These are phyloP conservation scores for Crenuchus spilurus DNA, from an alignment of 2,797 vertebrate species.

Conservation along the genomic window DNA sequence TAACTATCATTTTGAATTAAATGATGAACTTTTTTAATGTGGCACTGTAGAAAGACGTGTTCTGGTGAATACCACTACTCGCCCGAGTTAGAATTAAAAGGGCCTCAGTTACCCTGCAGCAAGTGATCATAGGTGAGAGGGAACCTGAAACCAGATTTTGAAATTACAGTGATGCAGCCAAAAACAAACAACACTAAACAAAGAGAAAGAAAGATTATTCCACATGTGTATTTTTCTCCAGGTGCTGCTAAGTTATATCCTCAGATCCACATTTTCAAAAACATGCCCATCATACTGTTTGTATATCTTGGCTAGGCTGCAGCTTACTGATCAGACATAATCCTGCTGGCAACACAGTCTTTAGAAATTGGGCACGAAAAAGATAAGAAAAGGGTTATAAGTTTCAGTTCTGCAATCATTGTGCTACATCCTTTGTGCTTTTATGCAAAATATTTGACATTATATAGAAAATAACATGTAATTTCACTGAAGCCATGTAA, in stretches of 20 bases:
- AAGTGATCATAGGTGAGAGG: slow-evolving; percentile 12
- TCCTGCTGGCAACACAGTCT: not conserved
- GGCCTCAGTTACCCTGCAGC: slow-evolving; percentile 11
- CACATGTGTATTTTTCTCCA: not conserved
- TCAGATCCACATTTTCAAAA: not conserved
- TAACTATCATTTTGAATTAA: too few species aligned
- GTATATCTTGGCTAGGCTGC: not conserved
- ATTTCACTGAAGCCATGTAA: too few species aligned
- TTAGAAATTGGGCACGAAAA: not conserved
- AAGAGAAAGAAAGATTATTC: slow-evolving; percentile 10
- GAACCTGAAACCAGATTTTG: slow-evolving; percentile 30
- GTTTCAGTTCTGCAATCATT: too few species aligned
- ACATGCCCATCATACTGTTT: not conserved
- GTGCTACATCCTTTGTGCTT: too few species aligned
- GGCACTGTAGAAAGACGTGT: too few species aligned
- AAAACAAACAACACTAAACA: slow-evolving; percentile 18
- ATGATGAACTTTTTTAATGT: too few species aligned
- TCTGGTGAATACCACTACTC: slow-evolving; percentile 7
- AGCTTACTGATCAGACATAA: not conserved
- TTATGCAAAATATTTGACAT: too few species aligned
- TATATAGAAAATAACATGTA: too few species aligned
- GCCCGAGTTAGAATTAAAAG: slow-evolving; percentile 7
- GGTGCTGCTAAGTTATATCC: not conserved
- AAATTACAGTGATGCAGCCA: slow-evolving; percentile 9
- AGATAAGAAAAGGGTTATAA: too few species aligned